Evolutionary conservation across 2,888 invertebrate genomes (phyloP).

Genomic region (Magallana nippona): DNA sequence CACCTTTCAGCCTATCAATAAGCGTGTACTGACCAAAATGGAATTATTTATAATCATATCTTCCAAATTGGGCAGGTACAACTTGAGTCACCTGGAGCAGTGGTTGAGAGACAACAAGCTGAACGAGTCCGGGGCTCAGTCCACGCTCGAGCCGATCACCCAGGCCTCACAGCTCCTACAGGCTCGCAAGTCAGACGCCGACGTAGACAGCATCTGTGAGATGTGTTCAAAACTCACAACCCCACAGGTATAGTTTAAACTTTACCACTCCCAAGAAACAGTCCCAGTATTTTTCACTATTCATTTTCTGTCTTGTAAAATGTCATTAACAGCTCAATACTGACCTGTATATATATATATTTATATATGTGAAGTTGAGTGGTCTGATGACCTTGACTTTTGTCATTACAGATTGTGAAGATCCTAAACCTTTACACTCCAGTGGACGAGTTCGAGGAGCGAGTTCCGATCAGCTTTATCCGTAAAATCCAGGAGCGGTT

Average conservation of each 20-base stretch:
- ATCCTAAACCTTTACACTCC: constrained; percentile 91
- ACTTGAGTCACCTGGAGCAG: constrained; percentile 94
- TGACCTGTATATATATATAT: too few relatives aligned
- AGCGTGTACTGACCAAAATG: too few relatives aligned
- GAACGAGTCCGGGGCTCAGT: constrained; percentile 84
- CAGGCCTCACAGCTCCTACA: constrained; percentile 96
- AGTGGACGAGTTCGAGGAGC: constrained; percentile 91
- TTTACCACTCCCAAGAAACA: not conserved
- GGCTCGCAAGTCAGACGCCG: constrained; percentile 94
- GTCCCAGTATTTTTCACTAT: not conserved
- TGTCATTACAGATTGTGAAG: constrained; percentile 84
- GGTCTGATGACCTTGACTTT: not conserved
- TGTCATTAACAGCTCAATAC: too few relatives aligned
- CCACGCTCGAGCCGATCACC: constrained; percentile 92
- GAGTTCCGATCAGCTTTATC: constrained; percentile 90
- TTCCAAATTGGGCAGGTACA: constrained; percentile 85
- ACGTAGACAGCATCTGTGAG: constrained; percentile 94
- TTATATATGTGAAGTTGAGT: too few relatives aligned
- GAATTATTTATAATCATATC: too few relatives aligned
- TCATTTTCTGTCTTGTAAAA: not conserved
- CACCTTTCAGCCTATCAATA: too few relatives aligned
- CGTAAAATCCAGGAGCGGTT: constrained; percentile 88
- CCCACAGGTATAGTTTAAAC: constrained; percentile 79
- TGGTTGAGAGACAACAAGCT: constrained; percentile 91
- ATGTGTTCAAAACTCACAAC: constrained; percentile 94